Base-by-base conservation (phyloP, 2,113 vertebrate genomes). In the Mastomys coucha region DNA sequence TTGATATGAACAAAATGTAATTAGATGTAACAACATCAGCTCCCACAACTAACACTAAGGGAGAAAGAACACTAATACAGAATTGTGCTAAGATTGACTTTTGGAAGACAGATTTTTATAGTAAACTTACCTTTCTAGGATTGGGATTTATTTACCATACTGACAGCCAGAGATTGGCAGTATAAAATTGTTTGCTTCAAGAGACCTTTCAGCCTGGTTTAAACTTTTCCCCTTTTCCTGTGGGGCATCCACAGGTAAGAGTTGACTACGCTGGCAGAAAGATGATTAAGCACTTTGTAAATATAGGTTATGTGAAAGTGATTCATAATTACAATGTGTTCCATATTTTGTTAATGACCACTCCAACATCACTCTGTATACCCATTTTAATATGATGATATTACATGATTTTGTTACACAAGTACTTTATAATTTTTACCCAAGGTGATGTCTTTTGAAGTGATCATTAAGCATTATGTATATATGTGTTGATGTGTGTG, bases 301-400 rank as follows among this genome's bases (percentile, higher is more conserved):
- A 42, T 96, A 94, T 58, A 96, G 95, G 93, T 76, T 96, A 53
- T 91, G 77, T 95, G 91, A 88, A 96, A 93, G 91, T 96, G 93
- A 78, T 92, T 97, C 89, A 53, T 97, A 96, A 96, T 97, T 96
- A 96, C 36, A 93, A 53, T 81, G 77, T 92, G 67, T 85, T 91
- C 49, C 73, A 89, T 49, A 56, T 95, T 93, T 88, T 95, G 80
- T 87, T 97, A 96, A 95, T 95, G 77, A 95, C 84, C 76, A 93
- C 60, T 10, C 45, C 67, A 93, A 9, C 94, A 76, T 93, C 86
- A 82, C 63, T 56, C 31, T 56, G 69, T 77, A 1, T 82, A 92
- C 94, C 69, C 73, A 77, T 87, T 94, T 93, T 92, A 86, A 65
- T 93, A 56, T 67, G 90, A 87, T 76, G 72, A 42, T 90, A 58